Evolutionary conservation across 2,888 invertebrate species (phyloP).

Genomic region (Netelia fuscicornis): DNA sequence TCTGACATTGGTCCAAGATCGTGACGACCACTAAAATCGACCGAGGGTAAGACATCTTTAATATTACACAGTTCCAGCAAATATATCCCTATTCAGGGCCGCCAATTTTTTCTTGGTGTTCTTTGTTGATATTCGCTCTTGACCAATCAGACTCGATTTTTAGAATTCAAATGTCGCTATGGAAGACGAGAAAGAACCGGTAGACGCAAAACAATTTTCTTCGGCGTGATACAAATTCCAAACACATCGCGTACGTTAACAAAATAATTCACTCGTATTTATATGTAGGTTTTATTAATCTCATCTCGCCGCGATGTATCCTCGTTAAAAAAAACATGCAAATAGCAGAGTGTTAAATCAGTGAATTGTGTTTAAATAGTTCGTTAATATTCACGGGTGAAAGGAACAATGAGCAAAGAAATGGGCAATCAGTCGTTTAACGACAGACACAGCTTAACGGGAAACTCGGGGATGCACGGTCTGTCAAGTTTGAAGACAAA

Average conservation of each 20-base stretch:
- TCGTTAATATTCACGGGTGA: not conserved
- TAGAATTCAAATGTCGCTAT: slow-evolving; percentile 74
- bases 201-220: slow-evolving; percentile 56
- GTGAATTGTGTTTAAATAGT: not conserved
- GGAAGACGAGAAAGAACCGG: slow-evolving; percentile 73
- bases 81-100: no score
- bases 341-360: not conserved
- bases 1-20: no score
- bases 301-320: not conserved
- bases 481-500: slow-evolving; percentile 36
- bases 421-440: slow-evolving; percentile 70
- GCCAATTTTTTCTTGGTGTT: no score
- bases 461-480: slow-evolving; percentile 55
- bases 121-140: not conserved
- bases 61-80: no score
- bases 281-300: not conserved
- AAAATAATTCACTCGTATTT: not conserved
- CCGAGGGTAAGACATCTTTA: no score
- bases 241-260: slow-evolving; percentile 7
- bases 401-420: slow-evolving; percentile 49
- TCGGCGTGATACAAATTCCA: slow-evolving; percentile 1
- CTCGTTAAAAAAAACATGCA: not conserved
- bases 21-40: no score
- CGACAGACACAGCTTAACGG: slow-evolving; percentile 66
- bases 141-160: slow-evolving; percentile 71